Base-by-base conservation (phyloP, 2,888 invertebrate genomes). In the Nomada flava region DNA sequence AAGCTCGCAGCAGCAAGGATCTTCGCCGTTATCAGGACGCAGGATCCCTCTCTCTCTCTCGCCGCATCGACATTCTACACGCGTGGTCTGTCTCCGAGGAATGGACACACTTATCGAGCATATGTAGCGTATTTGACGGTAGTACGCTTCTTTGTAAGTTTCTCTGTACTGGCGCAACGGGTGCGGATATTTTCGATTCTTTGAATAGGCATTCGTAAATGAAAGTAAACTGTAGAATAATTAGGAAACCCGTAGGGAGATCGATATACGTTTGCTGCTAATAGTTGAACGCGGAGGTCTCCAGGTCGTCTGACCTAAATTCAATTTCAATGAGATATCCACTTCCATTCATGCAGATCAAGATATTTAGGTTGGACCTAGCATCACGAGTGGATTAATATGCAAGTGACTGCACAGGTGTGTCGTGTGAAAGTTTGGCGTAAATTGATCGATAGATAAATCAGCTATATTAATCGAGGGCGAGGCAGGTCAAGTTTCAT, bases 361-460 rank as follows among this genome's bases (percentile, higher is more conserved):
- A 76, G 81, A 76, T 82, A 76, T 80, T 81, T 76, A 72, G 63
- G 85, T 72, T 76, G 86, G 69, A 68, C 53, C 64, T 55, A 80
- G 67, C 64, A 47, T 67, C 73, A 74, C 75, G 63, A 79, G 76
- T 81, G 77, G 76, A 86, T 85, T 83, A 88, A 77, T 77, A 72
- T 80, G 80, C 72, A 71, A 76, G 72, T 60, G 74, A 52, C 78
- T 74, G 62, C 73, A 60, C 53, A 62, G 78, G 29, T 79, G 77
- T 71, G 71, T 76, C 71, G 64, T 72, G 55, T 67, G 69, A 76
- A 72, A 78, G 65, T 76, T 57, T 18, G 13, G 13, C 47, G 68
- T 36, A 18, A 65, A 62, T 57, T 52, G 67, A 77, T 71, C 63
- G 73, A 77, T 76, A 82, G 86, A 79, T 76, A 57, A 74, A 71